A percentile compares a stretch with the other conserved stretches of the same genome.
phyloP scores from a whole-genome alignment of 2,113 vertebrate species.

The Panthera leo region DNA sequence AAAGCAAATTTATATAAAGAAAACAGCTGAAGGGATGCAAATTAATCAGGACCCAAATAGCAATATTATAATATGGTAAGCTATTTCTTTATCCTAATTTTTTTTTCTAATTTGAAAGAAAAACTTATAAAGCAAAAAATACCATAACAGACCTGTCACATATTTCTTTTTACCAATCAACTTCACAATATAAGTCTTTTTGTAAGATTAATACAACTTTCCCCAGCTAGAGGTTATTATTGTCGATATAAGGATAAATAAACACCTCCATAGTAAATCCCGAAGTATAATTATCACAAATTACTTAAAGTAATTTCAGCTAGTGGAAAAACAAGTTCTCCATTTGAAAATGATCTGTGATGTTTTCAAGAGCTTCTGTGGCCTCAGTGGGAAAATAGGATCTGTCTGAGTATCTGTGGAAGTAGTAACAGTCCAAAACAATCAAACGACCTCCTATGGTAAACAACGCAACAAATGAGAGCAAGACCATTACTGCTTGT shows the following conservation, averaged over 20 bases:
- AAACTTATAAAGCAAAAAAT: conserved; percentile 1
- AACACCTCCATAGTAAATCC: not conserved
- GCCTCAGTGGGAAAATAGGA: not conserved
- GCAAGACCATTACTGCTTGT: not conserved
- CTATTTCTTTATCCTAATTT: not conserved
- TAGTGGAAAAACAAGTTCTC: conserved; percentile 1
- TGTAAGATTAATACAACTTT: not conserved
- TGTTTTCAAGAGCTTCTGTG: conserved; percentile 35
- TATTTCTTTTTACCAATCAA: not conserved
- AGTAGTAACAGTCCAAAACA: not conserved
- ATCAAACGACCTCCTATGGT: not conserved
- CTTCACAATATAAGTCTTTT: not conserved
- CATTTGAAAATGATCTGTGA: not conserved
- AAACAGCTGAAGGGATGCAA: not conserved
- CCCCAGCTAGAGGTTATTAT: not conserved
- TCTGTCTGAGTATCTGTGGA: not conserved
- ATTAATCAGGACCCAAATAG: conserved; percentile 8
- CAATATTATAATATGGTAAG: not conserved
- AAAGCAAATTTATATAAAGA: not conserved
- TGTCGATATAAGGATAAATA: not conserved
- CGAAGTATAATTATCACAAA: conserved; percentile 17
- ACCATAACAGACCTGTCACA: not conserved
- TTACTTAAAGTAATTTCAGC: conserved; percentile 16
- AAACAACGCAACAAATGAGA: not conserved
- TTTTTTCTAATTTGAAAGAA: conserved; percentile 28